Evolutionary conservation across 2,888 invertebrate species (phyloP).

Genomic region (Eulithis testata): DNA sequence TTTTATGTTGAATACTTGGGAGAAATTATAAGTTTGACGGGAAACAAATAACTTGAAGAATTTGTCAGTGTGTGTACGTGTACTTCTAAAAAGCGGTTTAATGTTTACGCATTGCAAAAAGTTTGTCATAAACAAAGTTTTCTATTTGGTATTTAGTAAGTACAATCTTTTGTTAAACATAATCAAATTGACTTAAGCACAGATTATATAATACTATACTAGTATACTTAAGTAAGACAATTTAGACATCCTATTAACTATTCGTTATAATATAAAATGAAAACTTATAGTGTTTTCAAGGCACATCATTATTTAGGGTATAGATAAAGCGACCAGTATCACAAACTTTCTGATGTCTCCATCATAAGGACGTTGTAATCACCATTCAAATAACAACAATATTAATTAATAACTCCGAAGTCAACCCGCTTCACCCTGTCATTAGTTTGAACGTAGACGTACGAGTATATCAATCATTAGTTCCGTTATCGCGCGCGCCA

Average conservation of each 20-base stretch:
- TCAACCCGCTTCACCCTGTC: constrained; percentile 81
- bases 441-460: constrained; percentile 78
- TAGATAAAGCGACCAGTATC: neutral
- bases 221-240: neutral
- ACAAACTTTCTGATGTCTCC: constrained; percentile 17
- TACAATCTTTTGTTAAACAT: neutral
- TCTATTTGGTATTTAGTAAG: too few relatives aligned
- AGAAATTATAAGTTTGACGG: constrained; percentile 59
- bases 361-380: constrained; percentile 10
- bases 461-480: constrained; percentile 82
- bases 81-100: constrained; percentile 6
- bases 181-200: neutral
- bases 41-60: constrained; percentile 38
- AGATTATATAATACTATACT: too few relatives aligned
- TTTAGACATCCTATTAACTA: neutral
- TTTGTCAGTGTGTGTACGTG: constrained; percentile 43
- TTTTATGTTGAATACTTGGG: constrained; percentile 69
- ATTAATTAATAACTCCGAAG: constrained; percentile 83
- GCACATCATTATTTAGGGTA: neutral
- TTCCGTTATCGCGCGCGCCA: constrained; percentile 72
- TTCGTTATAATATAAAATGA: too few relatives aligned
- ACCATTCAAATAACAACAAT: constrained; percentile 67
- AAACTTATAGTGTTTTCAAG: neutral
- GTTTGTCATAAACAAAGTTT: neutral
- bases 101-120: constrained; percentile 30